Evolutionary conservation across 2,888 invertebrate species (phyloP).

Genomic region (Dendrolimus pini): DNA sequence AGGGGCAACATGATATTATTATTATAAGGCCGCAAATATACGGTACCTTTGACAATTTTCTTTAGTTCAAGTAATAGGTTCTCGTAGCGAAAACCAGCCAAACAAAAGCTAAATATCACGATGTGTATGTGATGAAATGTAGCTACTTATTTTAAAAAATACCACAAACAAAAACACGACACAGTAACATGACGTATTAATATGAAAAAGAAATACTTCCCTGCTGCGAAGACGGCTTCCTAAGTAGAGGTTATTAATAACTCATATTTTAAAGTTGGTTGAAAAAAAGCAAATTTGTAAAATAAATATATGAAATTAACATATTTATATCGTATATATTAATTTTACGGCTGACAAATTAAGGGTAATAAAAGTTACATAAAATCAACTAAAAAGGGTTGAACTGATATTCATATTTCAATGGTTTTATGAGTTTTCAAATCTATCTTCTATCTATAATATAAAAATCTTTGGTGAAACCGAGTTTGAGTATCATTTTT

Average conservation of each 20-base stretch:
- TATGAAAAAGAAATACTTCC: constrained; percentile 10
- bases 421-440: neutral
- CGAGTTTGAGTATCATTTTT: too few species aligned
- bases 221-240: constrained; percentile 22
- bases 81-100: too few species aligned
- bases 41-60: too few species aligned
- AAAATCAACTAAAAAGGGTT: constrained; percentile 20
- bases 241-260: constrained; percentile 15
- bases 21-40: too few species aligned
- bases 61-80: too few species aligned
- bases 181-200: constrained; percentile 6
- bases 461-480: too few species aligned
- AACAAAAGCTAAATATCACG: too few species aligned
- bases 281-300: constrained; percentile 14
- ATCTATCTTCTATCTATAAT: too few species aligned
- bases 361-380: constrained; percentile 38
- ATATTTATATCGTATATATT: constrained; percentile 24
- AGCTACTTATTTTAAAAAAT: too few species aligned
- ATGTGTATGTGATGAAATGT: too few species aligned
- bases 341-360: constrained; percentile 62
- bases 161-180: too few species aligned
- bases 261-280: constrained; percentile 18
- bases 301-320: constrained; percentile 19
- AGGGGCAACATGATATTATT: too few species aligned
- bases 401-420: constrained; percentile 3